Evolutionary conservation across 2,888 invertebrate species (phyloP).

Genomic region (Drosophila rubida): DNA sequence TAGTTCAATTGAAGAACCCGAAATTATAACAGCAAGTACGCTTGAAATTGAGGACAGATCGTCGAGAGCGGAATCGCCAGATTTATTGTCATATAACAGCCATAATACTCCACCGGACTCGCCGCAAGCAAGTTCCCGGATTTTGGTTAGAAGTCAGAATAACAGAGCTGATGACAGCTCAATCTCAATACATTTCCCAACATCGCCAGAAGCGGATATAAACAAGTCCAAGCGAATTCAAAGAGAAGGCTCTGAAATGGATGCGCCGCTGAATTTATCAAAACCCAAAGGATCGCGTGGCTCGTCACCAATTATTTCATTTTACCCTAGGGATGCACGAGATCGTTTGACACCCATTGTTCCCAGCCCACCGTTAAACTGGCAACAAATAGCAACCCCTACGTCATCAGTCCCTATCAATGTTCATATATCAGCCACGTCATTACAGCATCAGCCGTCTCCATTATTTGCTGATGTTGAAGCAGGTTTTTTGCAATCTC

Average conservation of each 20-base stretch:
- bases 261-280: conserved; percentile 94
- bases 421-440: conserved; percentile 24
- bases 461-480: conserved; percentile 88
- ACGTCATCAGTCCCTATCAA: conserved; percentile 50
- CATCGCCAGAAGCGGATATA: conserved; percentile 37
- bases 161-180: conserved; percentile 21
- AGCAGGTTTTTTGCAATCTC: conserved; percentile 77
- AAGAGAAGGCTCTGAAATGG: conserved; percentile 92
- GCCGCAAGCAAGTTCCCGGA: conserved; percentile 33
- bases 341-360: conserved; percentile 51
- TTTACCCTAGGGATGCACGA: conserved; percentile 29
- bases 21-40: conserved; percentile 1
- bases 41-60: conserved; percentile 1
- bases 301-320: conserved; percentile 83
- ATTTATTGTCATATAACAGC: conserved; percentile 39
- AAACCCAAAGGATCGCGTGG: conserved; percentile 91
- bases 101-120: conserved; percentile 70
- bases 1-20: conserved; percentile 1
- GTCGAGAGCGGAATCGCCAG: conserved; percentile 38
- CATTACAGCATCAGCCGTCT: conserved; percentile 82
- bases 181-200: conserved; percentile 33
- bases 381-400: conserved; percentile 49
- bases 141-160: conserved; percentile 3
- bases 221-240: conserved; percentile 82
- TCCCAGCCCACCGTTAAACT: conserved; percentile 61